Evolutionary conservation across 37 sponge, comb jelly and placozoan species (phyloP), one percentile per base, ranked within the genome.

Genomic region (Theonella swinhoei): DNA sequence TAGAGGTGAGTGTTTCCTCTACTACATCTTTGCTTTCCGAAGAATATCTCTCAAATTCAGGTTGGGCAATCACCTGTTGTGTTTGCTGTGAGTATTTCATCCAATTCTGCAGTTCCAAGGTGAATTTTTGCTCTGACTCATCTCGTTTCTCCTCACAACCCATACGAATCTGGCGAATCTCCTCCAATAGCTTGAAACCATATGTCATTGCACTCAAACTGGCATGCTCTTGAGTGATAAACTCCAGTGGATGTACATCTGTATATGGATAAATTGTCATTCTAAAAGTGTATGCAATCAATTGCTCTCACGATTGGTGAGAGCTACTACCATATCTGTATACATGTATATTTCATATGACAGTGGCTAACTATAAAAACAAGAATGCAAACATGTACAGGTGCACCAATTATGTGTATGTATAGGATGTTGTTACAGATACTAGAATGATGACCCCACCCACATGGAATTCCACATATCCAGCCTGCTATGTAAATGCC

Each of bases 161-260:
- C 30, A 40, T 41, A 3, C 62, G 42, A 22, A 65, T 37, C 14
- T 36, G 32, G 31, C 39, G 72, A n/a, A 83, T 5, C 2, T 65
- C 54, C 17, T 83, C 68, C 19, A 83, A 5, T 1, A 83, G 40
- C 35, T 41, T 5, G 30, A 67, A 43, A 0, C 84, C 84, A 64
- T 73, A 83, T 26, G 20, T 63, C 22, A 83, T 4, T 1, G 68
- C 37, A 17, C 14, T 7, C 1, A 72, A 0, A 33, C n/a, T 58
- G 9, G 5, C 62, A 39, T 23, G n/a, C 42, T 11, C 25, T 5
- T 29, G 30, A 65, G 66, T 65, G 4, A 65, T 29, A n/a, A 65
- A 65, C 66, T 65, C 66, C 7, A 65, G 66, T 65, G 66, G 66
- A n/a, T 29, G n/a, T n/a, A n/a, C n/a, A n/a, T n/a, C n/a, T n/a